These are phyloP conservation scores for Heliconius aoede DNA, from an alignment of 2,888 invertebrate species.

Conservation along the genomic window DNA sequence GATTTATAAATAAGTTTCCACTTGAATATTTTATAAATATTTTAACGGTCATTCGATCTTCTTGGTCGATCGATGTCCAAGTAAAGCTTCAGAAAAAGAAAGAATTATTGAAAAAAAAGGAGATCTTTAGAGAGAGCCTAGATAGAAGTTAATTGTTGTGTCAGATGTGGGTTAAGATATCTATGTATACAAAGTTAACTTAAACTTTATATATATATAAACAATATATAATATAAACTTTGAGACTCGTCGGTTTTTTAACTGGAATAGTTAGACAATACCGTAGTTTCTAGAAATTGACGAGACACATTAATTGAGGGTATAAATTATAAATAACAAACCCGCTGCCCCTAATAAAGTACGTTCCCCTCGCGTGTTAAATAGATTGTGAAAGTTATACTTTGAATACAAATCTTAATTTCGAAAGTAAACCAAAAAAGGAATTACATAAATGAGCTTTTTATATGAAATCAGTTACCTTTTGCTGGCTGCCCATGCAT, in stretches of 20 bases:
- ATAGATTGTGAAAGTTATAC: conserved; percentile 34
- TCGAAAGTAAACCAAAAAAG: conserved; percentile 30
- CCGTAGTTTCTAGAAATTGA: conserved; percentile 46
- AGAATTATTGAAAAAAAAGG: too few species aligned
- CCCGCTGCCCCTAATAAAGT: conserved; percentile 54
- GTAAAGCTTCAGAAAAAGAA: too few species aligned
- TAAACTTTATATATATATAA: too few species aligned
- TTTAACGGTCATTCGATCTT: too few species aligned
- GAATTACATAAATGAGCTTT: conserved; percentile 36
- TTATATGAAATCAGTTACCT: conserved; percentile 26
- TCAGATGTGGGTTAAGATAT: too few species aligned
- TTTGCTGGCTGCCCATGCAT: conserved; percentile 6
- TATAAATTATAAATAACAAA: conserved; percentile 74
- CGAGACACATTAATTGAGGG: conserved; percentile 71
- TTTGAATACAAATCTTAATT: conserved; percentile 41
- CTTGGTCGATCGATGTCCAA: too few species aligned
- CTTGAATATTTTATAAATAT: neutral
- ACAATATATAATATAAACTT: too few species aligned
- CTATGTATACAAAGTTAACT: too few species aligned
- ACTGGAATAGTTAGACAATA: conserved; percentile 44
- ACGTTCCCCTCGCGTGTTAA: conserved; percentile 49
- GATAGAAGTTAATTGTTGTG: too few species aligned
- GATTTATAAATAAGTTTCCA: neutral
- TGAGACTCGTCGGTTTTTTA: neutral
- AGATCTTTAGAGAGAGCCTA: too few species aligned